Evolutionary conservation across 2,888 invertebrate species (phyloP), one percentile per base, ranked within the genome.

Genomic region (Miltochrista miniata): DNA sequence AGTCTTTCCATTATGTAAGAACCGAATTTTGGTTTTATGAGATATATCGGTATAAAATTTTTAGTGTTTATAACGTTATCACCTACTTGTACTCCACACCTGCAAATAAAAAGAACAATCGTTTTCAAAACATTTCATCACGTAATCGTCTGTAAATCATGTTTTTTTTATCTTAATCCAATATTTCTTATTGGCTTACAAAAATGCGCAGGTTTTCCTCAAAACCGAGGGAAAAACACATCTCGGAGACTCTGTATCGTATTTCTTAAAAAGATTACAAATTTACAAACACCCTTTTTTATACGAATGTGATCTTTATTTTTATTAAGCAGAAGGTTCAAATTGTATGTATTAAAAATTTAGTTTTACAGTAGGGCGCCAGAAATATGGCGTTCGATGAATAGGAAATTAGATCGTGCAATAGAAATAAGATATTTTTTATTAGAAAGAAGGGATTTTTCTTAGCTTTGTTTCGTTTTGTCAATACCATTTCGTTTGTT

Each of bases 391-490:
- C 69, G 73, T 74, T 71, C 78, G 77, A 80, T 84, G 81, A 83
- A 84, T 84, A 76, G 81, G 81, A 85, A 87, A 86, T 87, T 83
- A 85, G 81, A 83, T 83, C 75, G 72, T 59, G 70, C 69, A 71
- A 74, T 71, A 67, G 74, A 72, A 76, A 77, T 78, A 75, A 74
- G 74, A 79, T 81, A 81, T 83, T 83, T 79, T n/a, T n/a, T 81
- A 81, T 82, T 76, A 73, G 73, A 78, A 72, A 31, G 31, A 24
- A 2, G 71, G 74, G 68, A 79, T 83, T 83, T 83, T 76, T 72
- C 68, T 72, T 52, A 39, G 50, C 58, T 48, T 62, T 46, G 51
- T 54, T 61, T 59, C 59, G 56, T 57, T 63, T 63, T 67, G 64
- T 63, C 58, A 59, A 68, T 68, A 59, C 55, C 53, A 48, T 60